A percentile compares a stretch with the other conserved stretches of the same genome.
These are phyloP conservation scores for Sebastes diploproa DNA, from an alignment of 2,797 vertebrate genomes.

Conservation along the genomic window DNA sequence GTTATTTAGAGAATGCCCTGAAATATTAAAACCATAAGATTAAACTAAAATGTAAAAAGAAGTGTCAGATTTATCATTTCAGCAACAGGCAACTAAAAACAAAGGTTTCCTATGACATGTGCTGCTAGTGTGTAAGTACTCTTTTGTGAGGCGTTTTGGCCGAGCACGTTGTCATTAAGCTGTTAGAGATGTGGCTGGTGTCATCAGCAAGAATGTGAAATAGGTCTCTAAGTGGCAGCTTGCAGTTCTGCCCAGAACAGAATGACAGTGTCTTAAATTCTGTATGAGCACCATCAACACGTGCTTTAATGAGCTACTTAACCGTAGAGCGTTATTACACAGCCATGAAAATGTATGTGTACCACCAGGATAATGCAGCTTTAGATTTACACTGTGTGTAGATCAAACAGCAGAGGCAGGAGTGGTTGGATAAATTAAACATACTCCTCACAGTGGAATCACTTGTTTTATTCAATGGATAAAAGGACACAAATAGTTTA, in stretches of 20 bases:
- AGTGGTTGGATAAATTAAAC: no score
- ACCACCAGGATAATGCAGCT: slow-evolving; percentile 4
- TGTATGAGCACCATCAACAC: slow-evolving; percentile 34
- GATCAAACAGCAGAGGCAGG: neutral
- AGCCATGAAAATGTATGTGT: slow-evolving; percentile 30
- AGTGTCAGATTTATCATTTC: neutral
- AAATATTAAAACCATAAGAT: neutral
- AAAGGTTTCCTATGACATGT: slow-evolving; percentile 15
- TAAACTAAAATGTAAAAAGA: neutral
- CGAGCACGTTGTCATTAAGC: slow-evolving; percentile 45
- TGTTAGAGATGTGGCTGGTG: slow-evolving; percentile 43
- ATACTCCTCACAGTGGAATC: neutral
- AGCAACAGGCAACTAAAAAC: slow-evolving; percentile 25
- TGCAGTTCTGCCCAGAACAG: slow-evolving; percentile 37
- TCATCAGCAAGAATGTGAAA: slow-evolving; percentile 50
- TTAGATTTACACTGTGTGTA: neutral
- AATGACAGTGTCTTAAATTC: slow-evolving; percentile 48
- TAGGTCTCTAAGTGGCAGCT: slow-evolving; percentile 42
- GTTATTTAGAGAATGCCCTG: neutral
- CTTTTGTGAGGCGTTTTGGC: slow-evolving; percentile 31
- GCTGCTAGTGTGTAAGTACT: slow-evolving; percentile 19
- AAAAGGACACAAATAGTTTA: neutral
- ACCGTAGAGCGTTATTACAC: neutral
- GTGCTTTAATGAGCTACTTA: slow-evolving; percentile 25
- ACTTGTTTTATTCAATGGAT: neutral